These are phyloP conservation scores for Sinosuthora webbiana DNA, from an alignment of 2,113 vertebrate genomes.

Conservation along the genomic window DNA sequence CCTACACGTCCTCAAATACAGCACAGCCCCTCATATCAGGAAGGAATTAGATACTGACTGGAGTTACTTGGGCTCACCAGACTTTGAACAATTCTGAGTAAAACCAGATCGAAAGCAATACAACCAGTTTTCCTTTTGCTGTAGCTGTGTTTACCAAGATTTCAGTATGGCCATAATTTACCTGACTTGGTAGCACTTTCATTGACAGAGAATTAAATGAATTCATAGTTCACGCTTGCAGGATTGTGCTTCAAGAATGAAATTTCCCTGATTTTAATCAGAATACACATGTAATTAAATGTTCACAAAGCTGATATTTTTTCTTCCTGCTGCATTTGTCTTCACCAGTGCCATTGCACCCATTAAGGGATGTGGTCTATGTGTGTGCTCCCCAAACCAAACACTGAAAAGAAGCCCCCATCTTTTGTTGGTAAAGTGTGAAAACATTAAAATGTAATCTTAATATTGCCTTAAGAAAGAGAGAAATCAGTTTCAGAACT, in stretches of 20 bases:
- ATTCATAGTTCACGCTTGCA: not conserved
- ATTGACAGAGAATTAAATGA: not conserved
- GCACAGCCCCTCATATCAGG: not conserved
- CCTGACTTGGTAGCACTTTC: not conserved
- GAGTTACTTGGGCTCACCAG: not conserved
- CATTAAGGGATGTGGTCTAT: not conserved
- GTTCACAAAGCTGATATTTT: not conserved
- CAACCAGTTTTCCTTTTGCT: not conserved
- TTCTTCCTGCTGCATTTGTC: not conserved
- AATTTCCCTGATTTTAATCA: not conserved
- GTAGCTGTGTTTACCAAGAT: not conserved
- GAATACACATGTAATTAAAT: not conserved
- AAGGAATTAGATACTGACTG: not conserved
- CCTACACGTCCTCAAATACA: not conserved
- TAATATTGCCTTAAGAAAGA: not conserved
- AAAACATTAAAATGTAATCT: not conserved
- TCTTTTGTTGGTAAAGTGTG: not conserved
- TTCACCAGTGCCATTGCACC: not conserved
- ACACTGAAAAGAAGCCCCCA: fast-evolving
- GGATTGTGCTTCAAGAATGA: not conserved
- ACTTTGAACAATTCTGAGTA: not conserved
- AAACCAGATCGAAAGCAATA: not conserved
- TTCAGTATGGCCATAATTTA: not conserved
- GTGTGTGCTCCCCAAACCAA: not conserved
- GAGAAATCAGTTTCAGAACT: not conserved